Evolutionary conservation across 2,888 invertebrate species (phyloP), one percentile per base, ranked within the genome.

Genomic region (Drosophila sordidula): DNA sequence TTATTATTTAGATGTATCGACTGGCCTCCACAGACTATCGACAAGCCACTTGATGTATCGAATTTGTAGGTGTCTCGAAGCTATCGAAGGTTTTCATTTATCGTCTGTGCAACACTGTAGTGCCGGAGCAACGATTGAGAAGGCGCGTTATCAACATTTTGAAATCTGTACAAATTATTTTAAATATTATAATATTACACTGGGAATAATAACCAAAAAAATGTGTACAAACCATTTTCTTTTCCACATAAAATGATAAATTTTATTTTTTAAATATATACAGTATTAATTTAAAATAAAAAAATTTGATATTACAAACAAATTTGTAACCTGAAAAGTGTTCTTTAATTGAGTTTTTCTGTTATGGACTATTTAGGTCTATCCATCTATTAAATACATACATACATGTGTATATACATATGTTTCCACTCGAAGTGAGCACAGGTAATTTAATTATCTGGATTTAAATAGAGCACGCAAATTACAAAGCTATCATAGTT

Each of bases 1-100:
- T 41, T 59, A 75, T 70, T 51, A 70, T 75, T 73, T 46, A 44
- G 54, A 41, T 9, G 6, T 64, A 65, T 75, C 73, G 73, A 38
- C 36, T 26, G 4, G 34, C 71, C 59, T 12, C 76, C 74, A 61
- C 52, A 12, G 14, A 25, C 5, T 38, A 73, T 62, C 56, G 62
- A 18, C 32, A 32, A 34, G 11, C 18, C 29, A 12, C 16, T 56
- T 45, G 36, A 46, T 11, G 22, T 76, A 66, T 76, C 66, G 61
- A 46, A 16, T 16, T 32, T 16, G 6, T 8, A 12, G 6, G 12
- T 25, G 11, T 16, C 3, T 12, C 4, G 0, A n/a, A 14, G 38
- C 3, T 50, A 72, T 72, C 67, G 55, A 36, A 18, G n/a, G 9
- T 14, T 26, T 39, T 4, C 6, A 39, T 32, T 38, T n/a, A 22